Conservation (phyloP, 2,888 invertebrate species). For the Colostygia pectinataria region DNA sequence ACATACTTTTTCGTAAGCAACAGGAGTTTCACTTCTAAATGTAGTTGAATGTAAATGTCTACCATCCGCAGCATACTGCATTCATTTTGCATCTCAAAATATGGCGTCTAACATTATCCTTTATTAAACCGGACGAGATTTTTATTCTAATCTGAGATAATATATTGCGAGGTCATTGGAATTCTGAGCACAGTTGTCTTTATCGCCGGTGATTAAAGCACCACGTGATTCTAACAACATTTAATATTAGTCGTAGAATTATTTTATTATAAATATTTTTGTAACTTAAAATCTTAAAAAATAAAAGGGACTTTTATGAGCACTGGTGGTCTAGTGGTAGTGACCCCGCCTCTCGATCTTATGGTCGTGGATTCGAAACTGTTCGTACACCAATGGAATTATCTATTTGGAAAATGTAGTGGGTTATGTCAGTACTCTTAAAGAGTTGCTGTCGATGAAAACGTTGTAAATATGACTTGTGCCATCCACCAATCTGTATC, state of each 20-base stretch:
- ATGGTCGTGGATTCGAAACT: too few relatives aligned
- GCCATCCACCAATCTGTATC: too few relatives aligned
- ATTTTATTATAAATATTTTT: not conserved
- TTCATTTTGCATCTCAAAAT: slow-evolving; percentile 51
- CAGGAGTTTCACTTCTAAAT: slow-evolving; percentile 13
- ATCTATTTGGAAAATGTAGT: too few relatives aligned
- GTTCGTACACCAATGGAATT: too few relatives aligned
- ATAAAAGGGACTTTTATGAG: too few relatives aligned
- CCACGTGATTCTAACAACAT: slow-evolving; percentile 48
- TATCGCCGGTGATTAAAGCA: slow-evolving; percentile 53
- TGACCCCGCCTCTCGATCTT: too few relatives aligned
- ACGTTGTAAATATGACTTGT: too few relatives aligned
- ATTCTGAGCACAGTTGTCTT: slow-evolving; percentile 58
- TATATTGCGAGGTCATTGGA: slow-evolving; percentile 51
- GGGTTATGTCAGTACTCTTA: too few relatives aligned
- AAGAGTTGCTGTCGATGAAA: too few relatives aligned
- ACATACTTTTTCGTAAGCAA: too few relatives aligned
- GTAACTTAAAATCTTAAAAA: too few relatives aligned
- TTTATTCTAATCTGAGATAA: slow-evolving; percentile 54
- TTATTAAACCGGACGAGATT: slow-evolving; percentile 42
- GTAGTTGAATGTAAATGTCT: not conserved
- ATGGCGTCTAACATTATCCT: slow-evolving; percentile 44
- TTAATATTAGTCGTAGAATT: slow-evolving; percentile 36
- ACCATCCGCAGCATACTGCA: slow-evolving; percentile 43
- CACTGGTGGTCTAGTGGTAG: too few relatives aligned